Percentiles rank a stretch among this genome's conserved stretches.
Evolutionary conservation across 2,888 invertebrate genomes (phyloP).

Genomic region (Sinodicranocentrus sp.): DNA sequence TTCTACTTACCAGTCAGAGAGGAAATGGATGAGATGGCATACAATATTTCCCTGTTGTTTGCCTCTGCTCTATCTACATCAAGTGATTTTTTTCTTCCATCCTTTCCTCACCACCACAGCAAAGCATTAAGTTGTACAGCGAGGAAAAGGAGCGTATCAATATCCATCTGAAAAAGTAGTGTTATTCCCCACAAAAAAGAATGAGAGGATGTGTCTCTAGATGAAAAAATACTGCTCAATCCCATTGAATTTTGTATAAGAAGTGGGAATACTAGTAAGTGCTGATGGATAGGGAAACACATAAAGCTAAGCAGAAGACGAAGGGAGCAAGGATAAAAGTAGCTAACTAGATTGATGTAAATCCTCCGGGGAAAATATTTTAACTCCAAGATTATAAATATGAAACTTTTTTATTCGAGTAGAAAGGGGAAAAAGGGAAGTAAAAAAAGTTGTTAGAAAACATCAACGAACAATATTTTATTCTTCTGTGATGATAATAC

Average conservation of each 20-base stretch:
- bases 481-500: conserved; percentile 39
- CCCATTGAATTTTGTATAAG: too few relatives aligned
- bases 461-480: conserved; percentile 60
- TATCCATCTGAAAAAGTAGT: too few relatives aligned
- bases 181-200: too few relatives aligned
- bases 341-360: conserved; percentile 64
- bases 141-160: background rate
- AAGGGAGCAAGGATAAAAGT: conserved; percentile 32
- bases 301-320: background rate
- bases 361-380: conserved; percentile 66
- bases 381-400: conserved; percentile 68
- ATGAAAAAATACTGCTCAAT: too few relatives aligned
- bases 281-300: conserved; percentile 19
- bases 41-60: conserved; percentile 58
- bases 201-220: too few relatives aligned
- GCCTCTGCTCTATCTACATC: conserved; percentile 22
- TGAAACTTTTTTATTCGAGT: conserved; percentile 56
- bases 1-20: conserved; percentile 46
- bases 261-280: conserved; percentile 19
- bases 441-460: conserved; percentile 57
- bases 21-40: conserved; percentile 66
- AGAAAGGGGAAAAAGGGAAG: conserved; percentile 51
- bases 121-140: background rate
- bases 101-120: too few relatives aligned
- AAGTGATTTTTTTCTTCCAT: background rate